A percentile compares a stretch with the other conserved stretches of the same genome.
Evolutionary conservation across 1,140 invertebrate species (phyloP).

Genomic region (Agrilus planipennis): DNA sequence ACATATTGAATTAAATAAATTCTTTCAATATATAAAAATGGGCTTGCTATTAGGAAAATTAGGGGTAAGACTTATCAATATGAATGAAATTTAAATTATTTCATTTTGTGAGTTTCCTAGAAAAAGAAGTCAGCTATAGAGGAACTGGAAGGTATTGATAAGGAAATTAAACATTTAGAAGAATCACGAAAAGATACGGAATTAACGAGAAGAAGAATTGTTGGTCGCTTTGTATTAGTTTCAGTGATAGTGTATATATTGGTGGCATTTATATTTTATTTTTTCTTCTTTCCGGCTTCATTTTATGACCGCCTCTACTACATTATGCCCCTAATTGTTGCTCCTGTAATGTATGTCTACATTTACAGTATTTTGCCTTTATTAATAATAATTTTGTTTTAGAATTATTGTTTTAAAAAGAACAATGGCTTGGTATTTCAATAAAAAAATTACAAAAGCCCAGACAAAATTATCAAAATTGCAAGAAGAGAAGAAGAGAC

Average conservation of each 20-base stretch:
- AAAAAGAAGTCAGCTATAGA: slow-evolving; percentile 69
- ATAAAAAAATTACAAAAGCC: slow-evolving; percentile 69
- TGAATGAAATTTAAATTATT: slow-evolving; percentile 11
- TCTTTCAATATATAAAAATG: slow-evolving; percentile 18
- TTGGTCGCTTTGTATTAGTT: slow-evolving; percentile 65
- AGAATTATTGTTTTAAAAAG: slow-evolving; percentile 72
- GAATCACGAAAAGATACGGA: slow-evolving; percentile 67
- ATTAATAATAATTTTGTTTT: slow-evolving; percentile 29
- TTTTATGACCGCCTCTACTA: slow-evolving; percentile 57
- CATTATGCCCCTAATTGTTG: slow-evolving; percentile 57
- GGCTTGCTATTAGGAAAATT: slow-evolving; percentile 29
- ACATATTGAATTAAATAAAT: background rate
- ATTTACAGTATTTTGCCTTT: slow-evolving; percentile 14
- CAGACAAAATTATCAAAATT: slow-evolving; percentile 57
- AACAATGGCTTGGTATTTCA: slow-evolving; percentile 77
- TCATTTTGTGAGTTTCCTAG: slow-evolving; percentile 44
- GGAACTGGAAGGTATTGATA: slow-evolving; percentile 63
- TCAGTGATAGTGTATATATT: slow-evolving; percentile 71
- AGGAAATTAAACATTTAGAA: slow-evolving; percentile 71
- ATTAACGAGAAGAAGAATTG: slow-evolving; percentile 63
- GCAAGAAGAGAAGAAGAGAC: slow-evolving; percentile 70
- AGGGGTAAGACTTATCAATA: slow-evolving; percentile 20
- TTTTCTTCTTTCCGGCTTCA: slow-evolving; percentile 59
- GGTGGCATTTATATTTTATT: slow-evolving; percentile 62
- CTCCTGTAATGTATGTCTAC: slow-evolving; percentile 64